Conservation (phyloP, 2,113 vertebrate species). For the Chaenocephalus aceratus region DNA sequence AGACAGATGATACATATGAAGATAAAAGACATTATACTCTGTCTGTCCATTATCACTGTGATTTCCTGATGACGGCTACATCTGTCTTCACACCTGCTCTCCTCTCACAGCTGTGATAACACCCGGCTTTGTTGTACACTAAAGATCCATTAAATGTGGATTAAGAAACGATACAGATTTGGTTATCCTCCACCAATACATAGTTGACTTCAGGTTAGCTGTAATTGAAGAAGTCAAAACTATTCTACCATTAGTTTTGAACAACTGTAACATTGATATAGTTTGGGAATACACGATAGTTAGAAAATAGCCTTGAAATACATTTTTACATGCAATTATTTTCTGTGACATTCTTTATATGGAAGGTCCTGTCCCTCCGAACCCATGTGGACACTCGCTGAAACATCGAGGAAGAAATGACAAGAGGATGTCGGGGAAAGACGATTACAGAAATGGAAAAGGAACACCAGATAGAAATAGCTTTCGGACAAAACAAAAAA, state of each 20-base stretch:
- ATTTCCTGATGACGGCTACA: constrained; percentile 12
- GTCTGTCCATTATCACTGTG: constrained; percentile 17
- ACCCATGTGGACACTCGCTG: constrained; percentile 64
- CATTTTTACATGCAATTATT: constrained; percentile 88
- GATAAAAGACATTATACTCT: constrained; percentile 2
- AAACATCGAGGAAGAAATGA: constrained; percentile 59
- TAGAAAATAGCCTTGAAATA: constrained; percentile 87
- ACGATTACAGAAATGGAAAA: constrained; percentile 38
- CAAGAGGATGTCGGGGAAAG: constrained; percentile 50
- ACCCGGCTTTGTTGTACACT: constrained; percentile 13
- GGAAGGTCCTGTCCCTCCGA: constrained; percentile 81
- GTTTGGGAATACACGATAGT: constrained; percentile 89
- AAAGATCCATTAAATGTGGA: constrained; percentile 21
- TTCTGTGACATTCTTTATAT: constrained; percentile 79
- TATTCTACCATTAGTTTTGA: constrained; percentile 88
- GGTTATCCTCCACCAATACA: constrained; percentile 84
- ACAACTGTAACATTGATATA: constrained; percentile 92
- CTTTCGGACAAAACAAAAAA: constrained; percentile 68
- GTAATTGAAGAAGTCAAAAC: constrained; percentile 83
- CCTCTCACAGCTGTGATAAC: constrained; percentile 23
- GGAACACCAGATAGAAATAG: constrained; percentile 58
- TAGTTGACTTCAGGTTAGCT: constrained; percentile 74
- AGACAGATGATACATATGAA: constrained; percentile 22
- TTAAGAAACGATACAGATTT: constrained; percentile 39
- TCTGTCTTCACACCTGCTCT: background rate